A percentile compares a stretch with the other conserved stretches of the same genome.
Conservation (phyloP, 2,113 vertebrate genomes). For the Caretta caretta region DNA sequence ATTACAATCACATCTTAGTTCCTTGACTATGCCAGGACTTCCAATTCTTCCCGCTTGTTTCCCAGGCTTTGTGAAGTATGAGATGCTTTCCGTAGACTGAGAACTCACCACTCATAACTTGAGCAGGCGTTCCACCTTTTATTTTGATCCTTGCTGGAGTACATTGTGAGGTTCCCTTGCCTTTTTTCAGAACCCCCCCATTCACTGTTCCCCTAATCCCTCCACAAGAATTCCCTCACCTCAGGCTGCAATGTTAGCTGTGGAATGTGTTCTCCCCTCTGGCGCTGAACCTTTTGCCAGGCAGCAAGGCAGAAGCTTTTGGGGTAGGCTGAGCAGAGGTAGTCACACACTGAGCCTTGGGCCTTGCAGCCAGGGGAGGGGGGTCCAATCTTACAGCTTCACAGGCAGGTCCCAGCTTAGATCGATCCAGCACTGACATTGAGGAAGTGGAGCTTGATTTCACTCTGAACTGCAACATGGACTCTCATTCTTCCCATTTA, state of each 20-base stretch:
- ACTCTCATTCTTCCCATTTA: background rate
- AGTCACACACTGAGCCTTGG: background rate
- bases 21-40: no score
- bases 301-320: background rate
- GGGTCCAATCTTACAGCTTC: background rate
- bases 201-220: background rate
- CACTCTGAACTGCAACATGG: background rate
- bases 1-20: no score
- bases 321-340: background rate
- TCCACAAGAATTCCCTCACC: background rate
- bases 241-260: background rate
- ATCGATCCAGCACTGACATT: background rate
- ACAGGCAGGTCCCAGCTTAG: background rate
- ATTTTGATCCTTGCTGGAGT: background rate
- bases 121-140: background rate
- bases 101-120: background rate
- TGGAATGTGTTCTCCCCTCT: background rate
- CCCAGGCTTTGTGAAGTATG: background rate
- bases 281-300: background rate
- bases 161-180: background rate
- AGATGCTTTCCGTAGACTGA: background rate
- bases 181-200: background rate
- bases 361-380: background rate
- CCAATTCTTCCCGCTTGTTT: no score
- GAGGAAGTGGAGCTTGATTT: background rate